phyloP scores from a whole-genome alignment of 2,888 invertebrate species.

The Nymphalis urticae region DNA sequence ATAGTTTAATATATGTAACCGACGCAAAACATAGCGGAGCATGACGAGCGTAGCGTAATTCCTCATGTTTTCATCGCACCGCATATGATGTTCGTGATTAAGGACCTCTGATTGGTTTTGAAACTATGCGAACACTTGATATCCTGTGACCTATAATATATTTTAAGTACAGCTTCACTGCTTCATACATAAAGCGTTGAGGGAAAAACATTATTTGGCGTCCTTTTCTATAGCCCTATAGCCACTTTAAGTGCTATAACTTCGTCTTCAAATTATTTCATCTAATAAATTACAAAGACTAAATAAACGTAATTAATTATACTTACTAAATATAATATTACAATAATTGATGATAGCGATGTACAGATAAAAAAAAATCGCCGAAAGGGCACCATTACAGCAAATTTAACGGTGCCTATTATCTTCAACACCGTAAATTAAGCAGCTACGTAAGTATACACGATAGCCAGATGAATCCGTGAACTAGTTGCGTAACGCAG shows the following conservation, averaged over 20 bases:
- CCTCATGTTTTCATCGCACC: conserved; percentile 28
- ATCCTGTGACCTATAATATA: conserved; percentile 24
- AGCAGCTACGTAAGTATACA: conserved; percentile 63
- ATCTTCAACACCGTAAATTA: conserved; percentile 77
- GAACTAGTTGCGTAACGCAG: conserved; percentile 50
- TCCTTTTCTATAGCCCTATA: too few species aligned
- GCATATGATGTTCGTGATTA: conserved; percentile 33
- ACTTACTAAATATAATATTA: conserved; percentile 10
- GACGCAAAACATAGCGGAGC: conserved; percentile 24
- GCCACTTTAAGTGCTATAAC: too few species aligned
- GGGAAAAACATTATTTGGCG: too few species aligned
- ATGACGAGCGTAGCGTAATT: conserved; percentile 29
- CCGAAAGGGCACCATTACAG: conserved; percentile 48
- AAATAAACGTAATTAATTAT: too few species aligned
- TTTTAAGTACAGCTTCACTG: not conserved
- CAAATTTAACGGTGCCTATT: conserved; percentile 73
- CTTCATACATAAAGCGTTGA: too few species aligned
- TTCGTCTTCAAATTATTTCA: not conserved
- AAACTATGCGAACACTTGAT: conserved; percentile 30
- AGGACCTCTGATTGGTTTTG: conserved; percentile 33
- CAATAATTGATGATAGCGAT: conserved; percentile 5
- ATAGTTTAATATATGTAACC: conserved; percentile 3
- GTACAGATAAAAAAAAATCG: conserved; percentile 45
- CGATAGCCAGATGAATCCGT: conserved; percentile 49
- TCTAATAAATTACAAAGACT: too few species aligned